phyloP scores from a whole-genome alignment of 2,797 vertebrate species.

The Trichosurus vulpecula region DNA sequence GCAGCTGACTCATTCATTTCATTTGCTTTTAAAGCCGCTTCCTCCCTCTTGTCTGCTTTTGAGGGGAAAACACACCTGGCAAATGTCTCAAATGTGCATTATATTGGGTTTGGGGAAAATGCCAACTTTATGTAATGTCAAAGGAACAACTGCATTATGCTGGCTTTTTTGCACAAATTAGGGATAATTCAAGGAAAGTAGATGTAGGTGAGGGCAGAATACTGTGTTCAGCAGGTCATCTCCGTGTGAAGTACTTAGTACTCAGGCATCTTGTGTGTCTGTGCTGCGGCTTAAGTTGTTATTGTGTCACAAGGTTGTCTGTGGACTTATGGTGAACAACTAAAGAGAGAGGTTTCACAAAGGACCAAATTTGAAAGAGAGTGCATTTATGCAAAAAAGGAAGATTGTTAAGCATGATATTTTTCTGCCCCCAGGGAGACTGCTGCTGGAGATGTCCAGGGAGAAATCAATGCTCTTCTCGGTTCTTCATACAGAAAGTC shows the following conservation, averaged over 20 bases:
- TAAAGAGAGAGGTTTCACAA: slow-evolving; percentile 66
- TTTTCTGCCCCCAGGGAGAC: slow-evolving; percentile 23
- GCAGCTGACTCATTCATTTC: slow-evolving; percentile 39
- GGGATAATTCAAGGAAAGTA: slow-evolving; percentile 73
- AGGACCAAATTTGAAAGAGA: slow-evolving; percentile 63
- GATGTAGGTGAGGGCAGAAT: slow-evolving; percentile 63
- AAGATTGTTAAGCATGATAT: slow-evolving; percentile 41
- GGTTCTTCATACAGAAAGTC: neutral
- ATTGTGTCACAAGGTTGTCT: slow-evolving; percentile 45
- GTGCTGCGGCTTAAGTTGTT: slow-evolving; percentile 68
- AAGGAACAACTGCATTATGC: slow-evolving; percentile 65
- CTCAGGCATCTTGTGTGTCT: slow-evolving; percentile 27
- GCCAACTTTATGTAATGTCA: slow-evolving; percentile 68
- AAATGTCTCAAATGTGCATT: slow-evolving; percentile 36
- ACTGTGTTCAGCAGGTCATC: slow-evolving; percentile 58
- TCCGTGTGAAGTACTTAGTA: slow-evolving; percentile 57
- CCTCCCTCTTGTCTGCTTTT: slow-evolving; percentile 36
- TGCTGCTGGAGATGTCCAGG: slow-evolving; percentile 30
- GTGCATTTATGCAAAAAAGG: slow-evolving; percentile 57
- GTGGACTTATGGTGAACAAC: slow-evolving; percentile 74
- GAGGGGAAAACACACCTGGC: slow-evolving; percentile 43
- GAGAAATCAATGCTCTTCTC: slow-evolving; percentile 8
- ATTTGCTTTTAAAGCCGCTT: slow-evolving; percentile 17
- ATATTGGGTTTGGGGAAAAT: slow-evolving; percentile 53
- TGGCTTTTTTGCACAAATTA: slow-evolving; percentile 69